Evolutionary conservation across 2,113 vertebrate species (phyloP).

Genomic region (Zeus faber): DNA sequence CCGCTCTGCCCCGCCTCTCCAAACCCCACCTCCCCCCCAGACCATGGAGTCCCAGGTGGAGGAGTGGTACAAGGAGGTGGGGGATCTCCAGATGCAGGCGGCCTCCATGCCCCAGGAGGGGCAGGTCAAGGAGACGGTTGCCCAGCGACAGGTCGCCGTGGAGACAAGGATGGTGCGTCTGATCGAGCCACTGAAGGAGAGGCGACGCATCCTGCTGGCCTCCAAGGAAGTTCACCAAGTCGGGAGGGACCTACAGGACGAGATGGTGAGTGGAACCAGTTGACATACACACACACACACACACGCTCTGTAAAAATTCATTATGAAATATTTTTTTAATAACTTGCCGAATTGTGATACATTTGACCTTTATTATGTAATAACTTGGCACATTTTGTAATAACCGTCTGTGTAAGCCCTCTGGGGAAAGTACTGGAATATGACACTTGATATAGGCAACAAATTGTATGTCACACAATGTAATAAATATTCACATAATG

Average conservation of each 20-base stretch:
- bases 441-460: no score
- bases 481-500: no score
- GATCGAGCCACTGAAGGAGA: slow-evolving; percentile 88
- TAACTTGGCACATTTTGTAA: no score
- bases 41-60: slow-evolving; percentile 90
- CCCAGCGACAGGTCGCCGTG: slow-evolving; percentile 75
- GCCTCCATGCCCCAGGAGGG: slow-evolving; percentile 80
- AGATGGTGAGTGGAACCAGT: slow-evolving; percentile 78
- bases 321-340: no score
- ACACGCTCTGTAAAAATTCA: no score
- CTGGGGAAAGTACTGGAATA: no score
- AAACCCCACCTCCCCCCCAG: slow-evolving; percentile 53
- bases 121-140: slow-evolving; percentile 72
- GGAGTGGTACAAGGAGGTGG: slow-evolving; percentile 87
- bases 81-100: slow-evolving; percentile 82
- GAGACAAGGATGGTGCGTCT: slow-evolving; percentile 86
- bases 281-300: background rate
- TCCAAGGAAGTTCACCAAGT: slow-evolving; percentile 94
- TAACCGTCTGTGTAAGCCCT: no score
- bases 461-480: no score
- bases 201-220: slow-evolving; percentile 84
- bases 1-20: background rate
- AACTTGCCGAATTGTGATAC: no score
- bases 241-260: slow-evolving; percentile 87
- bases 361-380: no score